These are phyloP conservation scores for Fragum fragum DNA, from an alignment of 2,888 invertebrate species.

Conservation along the genomic window DNA sequence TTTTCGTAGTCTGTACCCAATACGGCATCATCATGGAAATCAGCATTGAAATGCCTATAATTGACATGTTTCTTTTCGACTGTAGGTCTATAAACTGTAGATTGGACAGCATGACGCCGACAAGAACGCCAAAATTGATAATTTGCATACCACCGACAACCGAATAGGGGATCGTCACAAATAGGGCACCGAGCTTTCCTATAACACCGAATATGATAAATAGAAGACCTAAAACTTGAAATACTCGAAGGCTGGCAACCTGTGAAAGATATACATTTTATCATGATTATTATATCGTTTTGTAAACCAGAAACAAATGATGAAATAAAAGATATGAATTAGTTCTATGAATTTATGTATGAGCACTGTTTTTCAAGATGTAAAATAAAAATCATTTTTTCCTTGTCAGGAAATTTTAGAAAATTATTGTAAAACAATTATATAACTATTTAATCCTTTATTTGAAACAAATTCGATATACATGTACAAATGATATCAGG, in stretches of 20 bases:
- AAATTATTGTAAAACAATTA: no score
- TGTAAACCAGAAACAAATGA: no score
- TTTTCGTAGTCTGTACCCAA: slow-evolving; percentile 70
- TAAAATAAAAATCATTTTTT: no score
- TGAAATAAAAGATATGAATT: no score
- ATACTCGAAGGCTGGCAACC: slow-evolving; percentile 86
- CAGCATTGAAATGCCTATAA: slow-evolving; percentile 95
- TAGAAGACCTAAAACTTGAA: slow-evolving; percentile 85
- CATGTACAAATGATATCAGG: no score
- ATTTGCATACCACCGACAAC: slow-evolving; percentile 85
- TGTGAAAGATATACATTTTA: slow-evolving; percentile 59
- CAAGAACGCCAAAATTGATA: slow-evolving; percentile 75
- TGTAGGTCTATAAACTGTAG: slow-evolving; percentile 90
- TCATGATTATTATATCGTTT: no score
- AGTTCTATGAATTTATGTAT: no score
- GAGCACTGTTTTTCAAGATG: no score
- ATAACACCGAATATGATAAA: slow-evolving; percentile 85
- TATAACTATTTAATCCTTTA: no score
- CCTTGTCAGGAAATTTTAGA: no score
- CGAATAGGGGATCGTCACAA: slow-evolving; percentile 87
- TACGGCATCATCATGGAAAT: slow-evolving; percentile 90
- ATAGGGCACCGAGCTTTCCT: slow-evolving; percentile 87
- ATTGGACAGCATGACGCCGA: slow-evolving; percentile 78
- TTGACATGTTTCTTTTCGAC: slow-evolving; percentile 94
- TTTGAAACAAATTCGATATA: no score